A percentile compares a stretch with the other conserved stretches of the same genome.
These are phyloP conservation scores for Gulo gulo DNA, from an alignment of 2,113 vertebrate species.

Conservation along the genomic window DNA sequence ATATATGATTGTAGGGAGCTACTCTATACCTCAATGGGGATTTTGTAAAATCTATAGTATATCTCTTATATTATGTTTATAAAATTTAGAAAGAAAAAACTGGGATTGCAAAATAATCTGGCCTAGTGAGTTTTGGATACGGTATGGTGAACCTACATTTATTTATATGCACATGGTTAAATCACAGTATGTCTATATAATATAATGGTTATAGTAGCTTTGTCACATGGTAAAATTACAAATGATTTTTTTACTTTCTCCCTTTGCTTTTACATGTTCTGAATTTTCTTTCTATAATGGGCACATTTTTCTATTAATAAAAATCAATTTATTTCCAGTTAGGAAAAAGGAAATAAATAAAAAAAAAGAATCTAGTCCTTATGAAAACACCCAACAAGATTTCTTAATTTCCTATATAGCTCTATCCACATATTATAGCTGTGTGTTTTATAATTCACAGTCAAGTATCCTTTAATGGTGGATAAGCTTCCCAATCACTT, in stretches of 20 bases:
- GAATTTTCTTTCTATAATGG: neutral
- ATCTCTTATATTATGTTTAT: neutral
- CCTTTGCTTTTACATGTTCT: neutral
- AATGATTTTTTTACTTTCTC: conserved; percentile 4
- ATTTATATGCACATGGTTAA: neutral
- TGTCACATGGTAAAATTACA: neutral
- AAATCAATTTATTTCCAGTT: neutral
- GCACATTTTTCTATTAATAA: neutral
- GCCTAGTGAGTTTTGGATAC: neutral
- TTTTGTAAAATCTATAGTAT: neutral
- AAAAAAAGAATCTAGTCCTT: neutral
- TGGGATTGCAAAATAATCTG: neutral
- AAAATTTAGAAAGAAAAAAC: neutral
- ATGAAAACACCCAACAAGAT: neutral
- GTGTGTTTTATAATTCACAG: neutral
- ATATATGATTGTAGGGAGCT: neutral
- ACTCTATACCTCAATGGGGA: neutral
- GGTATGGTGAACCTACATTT: neutral
- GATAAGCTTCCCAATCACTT: neutral
- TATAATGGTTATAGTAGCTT: neutral
- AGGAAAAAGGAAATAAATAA: neutral
- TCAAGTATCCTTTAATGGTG: neutral
- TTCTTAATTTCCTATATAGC: neutral
- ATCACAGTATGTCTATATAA: neutral
- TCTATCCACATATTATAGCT: neutral